Conservation (phyloP, 2,113 vertebrate genomes). For the Melanotaenia duboulayi region DNA sequence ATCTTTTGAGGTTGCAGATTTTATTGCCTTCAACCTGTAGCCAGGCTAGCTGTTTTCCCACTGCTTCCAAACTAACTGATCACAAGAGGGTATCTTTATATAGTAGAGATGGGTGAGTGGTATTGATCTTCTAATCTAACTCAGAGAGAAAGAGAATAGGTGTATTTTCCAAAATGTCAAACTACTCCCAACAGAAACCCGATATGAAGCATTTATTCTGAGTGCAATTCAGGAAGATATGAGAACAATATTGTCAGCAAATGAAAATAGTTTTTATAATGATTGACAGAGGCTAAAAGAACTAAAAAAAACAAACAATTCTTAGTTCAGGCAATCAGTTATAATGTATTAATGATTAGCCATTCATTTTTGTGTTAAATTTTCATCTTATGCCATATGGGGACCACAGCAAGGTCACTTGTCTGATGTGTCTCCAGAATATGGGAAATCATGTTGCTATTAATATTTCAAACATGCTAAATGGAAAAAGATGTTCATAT, state of each 20-base stretch:
- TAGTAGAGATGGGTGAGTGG: neutral
- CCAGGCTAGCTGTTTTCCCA: too few relatives aligned
- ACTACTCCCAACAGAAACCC: neutral
- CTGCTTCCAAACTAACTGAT: neutral
- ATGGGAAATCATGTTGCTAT: slow-evolving; percentile 88
- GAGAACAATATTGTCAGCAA: neutral
- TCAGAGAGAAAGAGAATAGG: neutral
- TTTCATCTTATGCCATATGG: slow-evolving; percentile 51
- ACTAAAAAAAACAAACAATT: neutral
- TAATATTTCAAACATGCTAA: slow-evolving; percentile 90
- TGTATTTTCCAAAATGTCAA: neutral
- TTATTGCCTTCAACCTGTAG: neutral
- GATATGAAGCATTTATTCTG: neutral
- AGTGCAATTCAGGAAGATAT: neutral
- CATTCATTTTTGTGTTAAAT: slow-evolving; percentile 20
- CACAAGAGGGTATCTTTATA: neutral
- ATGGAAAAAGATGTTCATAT: slow-evolving; percentile 88
- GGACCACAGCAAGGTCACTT: slow-evolving; percentile 47
- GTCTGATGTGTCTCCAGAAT: slow-evolving; percentile 63
- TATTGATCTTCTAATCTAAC: neutral
- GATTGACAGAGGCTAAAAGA: neutral
- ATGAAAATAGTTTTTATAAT: neutral
- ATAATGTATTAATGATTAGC: too few relatives aligned
- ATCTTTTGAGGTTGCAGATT: neutral
- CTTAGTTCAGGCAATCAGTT: neutral